phyloP scores from a whole-genome alignment of 1,140 invertebrate species.

The Telenomus remus region DNA sequence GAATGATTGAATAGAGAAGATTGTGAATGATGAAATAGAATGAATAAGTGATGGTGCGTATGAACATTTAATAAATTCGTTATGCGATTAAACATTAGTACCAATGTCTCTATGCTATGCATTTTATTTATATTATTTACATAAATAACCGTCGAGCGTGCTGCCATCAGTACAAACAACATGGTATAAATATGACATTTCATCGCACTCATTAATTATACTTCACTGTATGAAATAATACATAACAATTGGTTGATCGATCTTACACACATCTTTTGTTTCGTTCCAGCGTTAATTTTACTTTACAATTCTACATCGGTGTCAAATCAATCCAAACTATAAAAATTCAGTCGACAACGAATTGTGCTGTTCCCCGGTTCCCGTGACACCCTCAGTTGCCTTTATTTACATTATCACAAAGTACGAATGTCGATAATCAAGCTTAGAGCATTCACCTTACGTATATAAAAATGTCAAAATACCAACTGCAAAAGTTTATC shows the following conservation, averaged over 20 bases:
- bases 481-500: conserved; percentile 1
- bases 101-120: conserved; percentile 11
- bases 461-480: no score
- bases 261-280: no score
- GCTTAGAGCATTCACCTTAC: not conserved
- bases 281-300: no score
- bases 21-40: not conserved
- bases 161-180: conserved; percentile 11
- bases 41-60: conserved; percentile 16
- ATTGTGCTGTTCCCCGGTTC: conserved; percentile 11
- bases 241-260: not conserved
- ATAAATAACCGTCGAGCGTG: conserved; percentile 20
- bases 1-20: no score
- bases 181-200: conserved; percentile 11
- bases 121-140: conserved; percentile 15
- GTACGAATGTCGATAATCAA: not conserved
- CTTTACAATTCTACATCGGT: no score
- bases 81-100: conserved; percentile 26
- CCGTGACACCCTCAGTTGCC: conserved; percentile 8
- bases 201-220: conserved; percentile 4
- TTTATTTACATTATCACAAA: conserved; percentile 38
- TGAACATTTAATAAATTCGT: conserved; percentile 30
- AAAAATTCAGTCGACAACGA: not conserved
- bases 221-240: conserved; percentile 20
- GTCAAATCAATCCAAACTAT: conserved; percentile 10